phyloP scores from a whole-genome alignment of 2,113 vertebrate species.

The Chitala chitala region DNA sequence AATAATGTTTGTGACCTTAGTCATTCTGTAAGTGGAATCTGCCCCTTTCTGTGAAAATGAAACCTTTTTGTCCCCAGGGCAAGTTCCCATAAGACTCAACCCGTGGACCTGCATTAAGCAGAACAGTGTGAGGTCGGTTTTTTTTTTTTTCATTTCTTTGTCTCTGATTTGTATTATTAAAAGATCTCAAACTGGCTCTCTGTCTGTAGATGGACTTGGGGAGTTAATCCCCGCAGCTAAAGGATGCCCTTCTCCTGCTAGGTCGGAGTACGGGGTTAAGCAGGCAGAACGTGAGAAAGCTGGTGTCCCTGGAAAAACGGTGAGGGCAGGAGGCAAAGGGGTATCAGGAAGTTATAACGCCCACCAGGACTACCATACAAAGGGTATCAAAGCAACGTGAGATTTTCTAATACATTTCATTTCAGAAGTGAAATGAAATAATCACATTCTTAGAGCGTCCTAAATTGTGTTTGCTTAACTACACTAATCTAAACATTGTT shows the following conservation, averaged over 20 bases:
- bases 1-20: neutral
- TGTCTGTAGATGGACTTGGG: slow-evolving; percentile 8
- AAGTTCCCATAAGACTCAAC: neutral
- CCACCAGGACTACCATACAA: no score
- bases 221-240: neutral
- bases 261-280: neutral
- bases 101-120: slow-evolving; percentile 10
- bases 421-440: no score
- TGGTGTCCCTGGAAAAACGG: neutral
- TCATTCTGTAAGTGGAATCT: neutral
- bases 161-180: slow-evolving; percentile 12
- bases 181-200: slow-evolving; percentile 14
- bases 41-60: neutral
- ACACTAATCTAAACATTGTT: no score
- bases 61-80: neutral
- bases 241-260: neutral
- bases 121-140: neutral
- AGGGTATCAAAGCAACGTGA: no score
- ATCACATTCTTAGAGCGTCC: no score
- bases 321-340: no score
- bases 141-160: slow-evolving; percentile 3
- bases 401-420: no score
- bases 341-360: no score
- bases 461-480: no score
- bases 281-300: slow-evolving; percentile 7